Conservation (phyloP, 1,140 invertebrate species). For the Aporrectodea caliginosa region DNA sequence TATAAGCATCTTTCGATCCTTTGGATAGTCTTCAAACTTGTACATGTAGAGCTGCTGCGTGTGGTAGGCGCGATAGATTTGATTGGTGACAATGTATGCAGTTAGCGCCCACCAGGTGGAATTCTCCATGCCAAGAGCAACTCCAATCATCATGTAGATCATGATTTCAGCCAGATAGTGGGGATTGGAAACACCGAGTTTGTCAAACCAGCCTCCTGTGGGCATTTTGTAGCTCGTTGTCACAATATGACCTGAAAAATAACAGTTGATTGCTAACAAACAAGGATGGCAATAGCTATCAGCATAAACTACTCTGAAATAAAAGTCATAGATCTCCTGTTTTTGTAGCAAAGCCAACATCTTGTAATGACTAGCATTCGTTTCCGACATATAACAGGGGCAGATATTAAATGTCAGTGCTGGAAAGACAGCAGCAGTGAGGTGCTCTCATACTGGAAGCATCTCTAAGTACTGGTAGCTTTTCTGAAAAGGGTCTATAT, state of each 20-base stretch:
- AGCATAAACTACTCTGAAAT: no score
- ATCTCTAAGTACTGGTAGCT: no score
- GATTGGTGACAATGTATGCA: slow-evolving; percentile 13
- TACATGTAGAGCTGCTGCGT: slow-evolving; percentile 6
- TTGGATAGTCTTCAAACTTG: slow-evolving; percentile 26
- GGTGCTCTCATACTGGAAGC: no score
- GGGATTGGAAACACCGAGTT: background rate
- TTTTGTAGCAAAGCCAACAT: no score
- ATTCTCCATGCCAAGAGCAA: slow-evolving; percentile 10
- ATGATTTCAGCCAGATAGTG: slow-evolving; percentile 23
- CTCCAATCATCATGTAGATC: slow-evolving; percentile 13
- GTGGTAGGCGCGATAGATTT: slow-evolving; percentile 18
- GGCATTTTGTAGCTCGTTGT: slow-evolving; percentile 27
- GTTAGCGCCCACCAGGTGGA: slow-evolving; percentile 9
- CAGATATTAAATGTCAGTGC: no score
- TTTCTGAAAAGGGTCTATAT: no score
- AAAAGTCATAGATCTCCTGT: no score
- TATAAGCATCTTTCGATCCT: slow-evolving; percentile 22
- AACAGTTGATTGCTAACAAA: background rate
- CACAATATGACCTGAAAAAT: slow-evolving; percentile 18
- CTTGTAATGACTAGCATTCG: no score
- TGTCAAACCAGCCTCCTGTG: slow-evolving; percentile 23
- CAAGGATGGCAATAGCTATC: background rate
- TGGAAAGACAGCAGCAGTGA: no score
- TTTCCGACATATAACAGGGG: no score